Base-by-base conservation (phyloP, 2,113 vertebrate genomes). In the Axis porcinus region DNA sequence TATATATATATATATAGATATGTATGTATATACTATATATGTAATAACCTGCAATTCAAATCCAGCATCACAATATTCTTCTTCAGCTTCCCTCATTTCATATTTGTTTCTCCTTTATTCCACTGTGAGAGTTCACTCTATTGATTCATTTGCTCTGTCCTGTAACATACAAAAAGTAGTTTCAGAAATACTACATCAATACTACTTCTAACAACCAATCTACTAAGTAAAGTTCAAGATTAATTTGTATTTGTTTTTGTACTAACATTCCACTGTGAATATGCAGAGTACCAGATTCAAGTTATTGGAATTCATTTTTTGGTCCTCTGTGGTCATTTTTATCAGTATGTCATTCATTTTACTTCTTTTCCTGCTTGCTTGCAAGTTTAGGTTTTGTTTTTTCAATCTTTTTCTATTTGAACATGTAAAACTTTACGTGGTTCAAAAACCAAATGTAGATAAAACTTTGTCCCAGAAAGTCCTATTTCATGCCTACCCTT, bases 221-320 rank as follows among this genome's bases (percentile, higher is more conserved):
- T 95, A 67, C 40, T 94, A 87, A 92, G 84, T 62, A 79, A 95
- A 97, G 57, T 82, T 94, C 57, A 95, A 55, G 52, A 87, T 76
- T 64, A 85, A 64, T 96, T 93, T 96, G 45, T 9, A 54, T 33
- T 81, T 79, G 4, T 67, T 88, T 94, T 84, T 94, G n/a, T 74
- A 13, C 3, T 85, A 79, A 74, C 81, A 60, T 79, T 96, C 58
- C 10, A 47, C 60, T 74, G 30, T 25, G 23, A 43, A 14, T 50
- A 28, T 83, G 13, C 2, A 40, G n/a, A 47, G 10, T 84, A 84
- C 14, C 47, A 27, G 45, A 90, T 91, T 91, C n/a, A 76, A 92
- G 17, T 81, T 85, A 92, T 60, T 96, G 95, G 40, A 94, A 94
- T 95, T 89, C 6, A 92, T 60, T 89, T 83, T 84, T 83, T 64